Base-by-base conservation (phyloP, 2,113 vertebrate species). In the Oncorhynchus nerka region DNA sequence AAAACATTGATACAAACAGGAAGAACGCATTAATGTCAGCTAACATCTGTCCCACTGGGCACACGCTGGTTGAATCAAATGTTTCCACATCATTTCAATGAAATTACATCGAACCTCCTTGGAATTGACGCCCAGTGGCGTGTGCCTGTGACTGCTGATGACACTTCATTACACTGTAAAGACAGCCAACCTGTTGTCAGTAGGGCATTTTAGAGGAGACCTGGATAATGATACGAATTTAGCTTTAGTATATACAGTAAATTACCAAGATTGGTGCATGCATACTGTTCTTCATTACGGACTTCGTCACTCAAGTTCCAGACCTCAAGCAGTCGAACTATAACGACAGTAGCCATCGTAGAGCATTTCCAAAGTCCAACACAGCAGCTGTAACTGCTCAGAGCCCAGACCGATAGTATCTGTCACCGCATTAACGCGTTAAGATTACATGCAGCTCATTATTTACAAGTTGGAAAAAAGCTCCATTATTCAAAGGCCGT, bases 371-470 rank as follows among this genome's bases (percentile, higher is more conserved):
- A 30, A 49, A 70, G 68, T 67, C 11, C 13, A 24, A 32, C 65
- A 22, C 22, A 13, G 20, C 39, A 48, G 68, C 68, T 70, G 68
- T 48, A 22, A 70, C 26, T 24, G 55, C 15, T 19, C 15, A 57
- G 6, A 68, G 24, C 68, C 71, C 16, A 74, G 45, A 2, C 70
- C 24, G 9, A 78, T 77, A 49, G 72, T 77, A 68, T 81, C 83
- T 75, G 71, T 86, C 80, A 64, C 75, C 82, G 70, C 79, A 70
- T 86, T 79, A 77, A 80, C 85, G 82, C 78, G 34, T 75, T 66
- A 70, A n/a, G 20, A 70, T 39, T 69, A 16, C n/a, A 16, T 16
- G 51, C 59, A 71, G 59, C 65, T 30, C 74, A 80, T 72, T 76
- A 83, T 87, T 81, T 77, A 83, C 70, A 75, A 22, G 16, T 7